Conservation (phyloP, 2,888 invertebrate genomes). For the Drosophila pegasa region DNA sequence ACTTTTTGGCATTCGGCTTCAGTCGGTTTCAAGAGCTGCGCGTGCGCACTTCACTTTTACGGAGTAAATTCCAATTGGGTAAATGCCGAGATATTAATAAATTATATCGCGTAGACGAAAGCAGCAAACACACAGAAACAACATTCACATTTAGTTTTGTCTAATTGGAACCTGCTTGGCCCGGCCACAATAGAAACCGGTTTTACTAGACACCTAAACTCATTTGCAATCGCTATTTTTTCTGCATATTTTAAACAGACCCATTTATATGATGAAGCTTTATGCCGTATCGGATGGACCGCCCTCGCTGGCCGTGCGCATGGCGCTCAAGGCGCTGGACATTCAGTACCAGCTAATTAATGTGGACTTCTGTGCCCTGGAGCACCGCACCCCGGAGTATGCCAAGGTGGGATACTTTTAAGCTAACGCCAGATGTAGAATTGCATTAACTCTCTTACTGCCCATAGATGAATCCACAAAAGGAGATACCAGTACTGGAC, state of each 20-base stretch:
- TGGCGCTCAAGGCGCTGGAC: constrained; percentile 88
- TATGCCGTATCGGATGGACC: constrained; percentile 92
- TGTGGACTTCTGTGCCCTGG: constrained; percentile 90
- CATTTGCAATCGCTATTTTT: constrained; percentile 23
- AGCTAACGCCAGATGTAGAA: neutral
- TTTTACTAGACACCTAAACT: constrained; percentile 39
- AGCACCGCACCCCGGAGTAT: constrained; percentile 90
- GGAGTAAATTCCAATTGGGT: constrained; percentile 15
- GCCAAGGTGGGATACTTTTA: constrained; percentile 86
- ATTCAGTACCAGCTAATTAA: constrained; percentile 88
- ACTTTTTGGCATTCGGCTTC: constrained; percentile 2
- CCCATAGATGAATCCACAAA: constrained; percentile 90
- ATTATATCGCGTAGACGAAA: neutral
- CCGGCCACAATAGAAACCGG: constrained; percentile 53
- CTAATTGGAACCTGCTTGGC: constrained; percentile 27
- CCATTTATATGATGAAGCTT: constrained; percentile 86
- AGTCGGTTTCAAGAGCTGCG: constrained; percentile 53
- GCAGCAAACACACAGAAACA: constrained; percentile 15
- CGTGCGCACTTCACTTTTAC: constrained; percentile 31
- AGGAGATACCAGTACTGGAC: constrained; percentile 91
- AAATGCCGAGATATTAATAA: constrained; percentile 3
- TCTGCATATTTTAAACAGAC: constrained; percentile 50
- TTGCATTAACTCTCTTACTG: neutral
- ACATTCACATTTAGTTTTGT: constrained; percentile 61
- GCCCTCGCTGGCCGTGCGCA: constrained; percentile 90